These are phyloP conservation scores for Pomacea canaliculata DNA, from an alignment of 2,888 invertebrate species.

Conservation along the genomic window DNA sequence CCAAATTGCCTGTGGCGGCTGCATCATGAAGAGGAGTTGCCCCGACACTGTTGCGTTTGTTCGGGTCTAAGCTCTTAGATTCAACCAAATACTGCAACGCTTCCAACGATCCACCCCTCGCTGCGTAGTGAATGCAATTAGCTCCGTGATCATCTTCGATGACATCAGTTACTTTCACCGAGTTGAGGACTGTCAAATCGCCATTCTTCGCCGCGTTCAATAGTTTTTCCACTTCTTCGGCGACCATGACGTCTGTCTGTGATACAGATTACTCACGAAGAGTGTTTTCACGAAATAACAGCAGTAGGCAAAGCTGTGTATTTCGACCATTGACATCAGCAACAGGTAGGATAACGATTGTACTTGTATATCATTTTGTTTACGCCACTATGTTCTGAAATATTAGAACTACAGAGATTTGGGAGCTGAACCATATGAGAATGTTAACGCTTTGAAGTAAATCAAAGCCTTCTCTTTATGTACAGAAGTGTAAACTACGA, in stretches of 20 bases:
- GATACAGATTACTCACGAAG: background rate
- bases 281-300: background rate
- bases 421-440: no score
- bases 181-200: constrained; percentile 37
- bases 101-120: constrained; percentile 63
- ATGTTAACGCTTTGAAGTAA: no score
- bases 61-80: constrained; percentile 50
- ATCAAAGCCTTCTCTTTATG: no score
- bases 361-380: no score
- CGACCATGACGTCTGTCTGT: constrained; percentile 29
- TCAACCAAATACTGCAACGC: constrained; percentile 61
- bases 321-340: background rate
- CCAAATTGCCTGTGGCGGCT: constrained; percentile 67
- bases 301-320: background rate
- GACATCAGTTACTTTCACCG: constrained; percentile 30
- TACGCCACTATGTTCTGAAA: no score
- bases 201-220: constrained; percentile 47
- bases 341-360: background rate
- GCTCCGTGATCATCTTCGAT: constrained; percentile 63
- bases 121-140: constrained; percentile 68
- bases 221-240: constrained; percentile 23
- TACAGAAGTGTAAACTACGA: no score
- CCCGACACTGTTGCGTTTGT: constrained; percentile 54
- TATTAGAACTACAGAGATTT: no score
- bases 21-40: constrained; percentile 70